phyloP scores from a whole-genome alignment of 1,140 invertebrate genomes.

The Cydia amplana region DNA sequence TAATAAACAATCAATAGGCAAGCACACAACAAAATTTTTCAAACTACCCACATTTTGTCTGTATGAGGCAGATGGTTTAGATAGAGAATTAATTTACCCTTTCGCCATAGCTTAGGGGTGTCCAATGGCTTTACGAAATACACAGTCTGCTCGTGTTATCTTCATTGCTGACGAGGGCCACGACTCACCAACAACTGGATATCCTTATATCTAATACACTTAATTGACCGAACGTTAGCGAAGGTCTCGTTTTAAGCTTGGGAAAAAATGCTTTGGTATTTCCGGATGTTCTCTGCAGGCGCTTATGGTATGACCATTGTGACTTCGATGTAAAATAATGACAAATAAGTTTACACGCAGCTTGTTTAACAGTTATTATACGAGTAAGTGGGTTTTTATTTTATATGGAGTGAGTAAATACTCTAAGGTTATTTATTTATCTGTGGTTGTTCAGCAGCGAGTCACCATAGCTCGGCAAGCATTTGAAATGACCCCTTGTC shows the following conservation, averaged over 20 bases:
- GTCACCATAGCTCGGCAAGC: not conserved
- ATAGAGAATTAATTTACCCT: constrained; percentile 3
- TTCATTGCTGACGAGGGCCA: not conserved
- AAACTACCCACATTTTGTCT: not conserved
- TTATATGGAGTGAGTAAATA: no score
- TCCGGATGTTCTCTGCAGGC: no score
- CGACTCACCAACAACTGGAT: not conserved
- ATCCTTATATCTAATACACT: no score
- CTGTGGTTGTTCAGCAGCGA: no score
- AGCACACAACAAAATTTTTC: not conserved
- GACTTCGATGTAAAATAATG: no score
- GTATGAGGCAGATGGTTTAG: constrained; percentile 5
- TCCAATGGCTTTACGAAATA: constrained; percentile 1
- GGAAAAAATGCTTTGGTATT: no score
- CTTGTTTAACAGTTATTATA: no score
- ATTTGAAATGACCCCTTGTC: not conserved
- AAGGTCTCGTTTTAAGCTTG: not conserved
- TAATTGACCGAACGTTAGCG: not conserved
- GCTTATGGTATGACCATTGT: no score
- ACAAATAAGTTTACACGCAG: no score
- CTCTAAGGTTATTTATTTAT: no score
- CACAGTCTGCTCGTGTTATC: not conserved
- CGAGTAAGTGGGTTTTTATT: no score
- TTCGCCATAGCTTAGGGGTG: not conserved
- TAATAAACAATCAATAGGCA: no score